Conservation (phyloP, 2,113 vertebrate genomes). For the Pristiophorus japonicus region DNA sequence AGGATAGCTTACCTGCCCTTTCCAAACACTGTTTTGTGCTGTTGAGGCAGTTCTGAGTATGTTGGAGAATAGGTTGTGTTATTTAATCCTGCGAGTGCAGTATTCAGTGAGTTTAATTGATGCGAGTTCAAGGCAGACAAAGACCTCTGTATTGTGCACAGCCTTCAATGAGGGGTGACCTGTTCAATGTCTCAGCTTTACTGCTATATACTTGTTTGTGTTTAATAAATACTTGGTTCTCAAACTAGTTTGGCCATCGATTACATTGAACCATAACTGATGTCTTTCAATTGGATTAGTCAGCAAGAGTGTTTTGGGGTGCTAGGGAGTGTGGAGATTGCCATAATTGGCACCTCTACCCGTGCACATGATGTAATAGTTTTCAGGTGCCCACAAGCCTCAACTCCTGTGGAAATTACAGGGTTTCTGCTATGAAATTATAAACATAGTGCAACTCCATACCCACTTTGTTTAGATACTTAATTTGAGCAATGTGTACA, state of each 20-base stretch:
- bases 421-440: background rate
- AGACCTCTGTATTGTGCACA: background rate
- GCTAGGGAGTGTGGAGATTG: background rate
- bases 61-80: background rate
- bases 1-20: background rate
- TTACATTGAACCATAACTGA: background rate
- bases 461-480: background rate
- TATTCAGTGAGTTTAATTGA: constrained; percentile 4
- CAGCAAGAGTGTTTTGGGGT: background rate
- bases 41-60: background rate
- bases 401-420: background rate
- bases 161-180: background rate
- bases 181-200: background rate
- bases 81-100: background rate
- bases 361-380: background rate
- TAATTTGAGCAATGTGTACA: background rate
- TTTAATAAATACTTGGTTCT: background rate
- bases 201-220: background rate
- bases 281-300: background rate
- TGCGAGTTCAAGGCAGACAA: background rate
- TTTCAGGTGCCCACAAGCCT: background rate
- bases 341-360: background rate
- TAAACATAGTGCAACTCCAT: background rate
- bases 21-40: background rate
- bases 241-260: background rate